Evolutionary conservation across 1,140 invertebrate species (phyloP).

Genomic region (Lethrus apterus): DNA sequence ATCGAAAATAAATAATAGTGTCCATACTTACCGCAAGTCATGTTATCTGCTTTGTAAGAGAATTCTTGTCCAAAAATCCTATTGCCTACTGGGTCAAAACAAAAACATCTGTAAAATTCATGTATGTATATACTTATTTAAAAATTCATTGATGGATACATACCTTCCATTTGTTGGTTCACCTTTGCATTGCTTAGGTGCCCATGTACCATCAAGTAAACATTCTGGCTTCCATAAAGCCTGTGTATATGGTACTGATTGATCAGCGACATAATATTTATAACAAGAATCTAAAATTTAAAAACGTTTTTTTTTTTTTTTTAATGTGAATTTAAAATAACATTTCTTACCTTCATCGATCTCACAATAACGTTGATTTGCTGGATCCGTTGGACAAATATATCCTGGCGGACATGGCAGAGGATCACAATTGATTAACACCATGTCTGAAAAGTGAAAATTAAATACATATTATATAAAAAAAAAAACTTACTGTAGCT

Average conservation of each 20-base stretch:
- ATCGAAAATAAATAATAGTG: no score
- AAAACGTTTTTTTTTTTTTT: no score
- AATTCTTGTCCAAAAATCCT: conserved; percentile 51
- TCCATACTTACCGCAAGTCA: conserved; percentile 46
- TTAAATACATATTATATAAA: no score
- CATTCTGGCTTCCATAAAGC: conserved; percentile 43
- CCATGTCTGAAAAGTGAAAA: no score
- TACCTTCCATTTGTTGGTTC: conserved; percentile 47
- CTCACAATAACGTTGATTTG: no score
- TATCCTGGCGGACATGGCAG: no score
- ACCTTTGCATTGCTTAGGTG: conserved; percentile 52
- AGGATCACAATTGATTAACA: no score
- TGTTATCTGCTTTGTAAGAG: conserved; percentile 43
- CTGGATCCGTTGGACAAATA: no score
- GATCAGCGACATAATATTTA: conserved; percentile 20
- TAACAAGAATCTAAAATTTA: conserved; percentile 31
- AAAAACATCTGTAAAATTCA: conserved; percentile 52
- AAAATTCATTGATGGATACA: not conserved
- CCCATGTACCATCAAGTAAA: conserved; percentile 45
- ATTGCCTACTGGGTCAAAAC: conserved; percentile 43
- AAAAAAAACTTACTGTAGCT: no score
- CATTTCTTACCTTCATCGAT: no score
- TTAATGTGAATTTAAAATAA: no score
- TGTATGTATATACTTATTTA: not conserved
- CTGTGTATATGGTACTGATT: conserved; percentile 6